phyloP scores from a whole-genome alignment of 2,797 vertebrate species.

The Enteromius thamalakanensis region DNA sequence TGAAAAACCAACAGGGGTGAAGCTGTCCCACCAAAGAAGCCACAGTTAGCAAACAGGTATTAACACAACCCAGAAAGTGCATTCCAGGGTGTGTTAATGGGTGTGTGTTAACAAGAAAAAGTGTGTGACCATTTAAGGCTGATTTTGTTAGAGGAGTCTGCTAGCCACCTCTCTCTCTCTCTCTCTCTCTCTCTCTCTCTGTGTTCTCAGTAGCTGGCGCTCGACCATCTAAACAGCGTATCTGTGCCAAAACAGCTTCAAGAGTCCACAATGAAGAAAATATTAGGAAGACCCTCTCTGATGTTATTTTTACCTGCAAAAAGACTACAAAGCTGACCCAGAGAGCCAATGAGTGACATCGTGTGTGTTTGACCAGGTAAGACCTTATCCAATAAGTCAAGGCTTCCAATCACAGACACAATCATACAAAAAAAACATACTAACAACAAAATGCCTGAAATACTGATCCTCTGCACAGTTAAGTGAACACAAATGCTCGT shows the following conservation, averaged over 20 bases:
- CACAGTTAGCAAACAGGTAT: slow-evolving; percentile 31
- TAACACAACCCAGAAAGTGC: not conserved
- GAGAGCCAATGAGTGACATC: slow-evolving; percentile 20
- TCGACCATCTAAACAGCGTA: not conserved
- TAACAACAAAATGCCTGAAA: not conserved
- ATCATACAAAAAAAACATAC: not conserved
- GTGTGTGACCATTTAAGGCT: slow-evolving; percentile 62
- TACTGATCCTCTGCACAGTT: not conserved
- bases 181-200: not conserved
- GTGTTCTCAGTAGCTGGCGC: slow-evolving; percentile 11
- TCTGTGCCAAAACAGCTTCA: slow-evolving; percentile 7
- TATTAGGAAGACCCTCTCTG: not conserved
- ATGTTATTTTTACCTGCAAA: slow-evolving; percentile 21
- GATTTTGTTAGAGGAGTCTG: slow-evolving; percentile 39
- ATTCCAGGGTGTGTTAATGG: slow-evolving; percentile 49
- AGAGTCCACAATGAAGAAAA: slow-evolving; percentile 24
- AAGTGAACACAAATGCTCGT: not conserved
- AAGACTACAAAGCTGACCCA: not conserved
- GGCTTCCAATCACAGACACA: not conserved
- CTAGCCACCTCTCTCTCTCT: not conserved
- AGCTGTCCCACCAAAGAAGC: slow-evolving; percentile 26
- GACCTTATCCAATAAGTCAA: not conserved
- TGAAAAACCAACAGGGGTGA: slow-evolving; percentile 3
- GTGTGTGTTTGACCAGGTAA: not conserved
- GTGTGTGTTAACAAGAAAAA: slow-evolving; percentile 47